These are phyloP conservation scores for Spodoptera picta DNA, from an alignment of 2,888 invertebrate species.

Conservation along the genomic window DNA sequence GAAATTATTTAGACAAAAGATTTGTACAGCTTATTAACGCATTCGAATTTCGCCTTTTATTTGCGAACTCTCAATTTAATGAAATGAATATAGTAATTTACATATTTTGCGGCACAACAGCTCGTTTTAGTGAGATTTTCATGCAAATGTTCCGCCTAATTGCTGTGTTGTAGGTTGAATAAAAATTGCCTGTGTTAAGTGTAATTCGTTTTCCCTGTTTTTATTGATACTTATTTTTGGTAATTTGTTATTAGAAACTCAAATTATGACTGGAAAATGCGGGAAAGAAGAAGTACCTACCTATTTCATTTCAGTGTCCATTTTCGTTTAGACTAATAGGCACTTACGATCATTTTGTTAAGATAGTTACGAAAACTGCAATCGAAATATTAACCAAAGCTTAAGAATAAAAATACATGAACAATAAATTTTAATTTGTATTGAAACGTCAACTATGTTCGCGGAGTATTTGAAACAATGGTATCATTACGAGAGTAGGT, in stretches of 20 bases:
- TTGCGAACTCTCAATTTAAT: constrained; percentile 19
- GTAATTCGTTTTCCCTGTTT: constrained; percentile 29
- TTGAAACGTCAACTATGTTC: constrained; percentile 47
- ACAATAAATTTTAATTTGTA: constrained; percentile 54
- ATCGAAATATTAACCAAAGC: background rate
- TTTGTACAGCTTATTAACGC: constrained; percentile 37
- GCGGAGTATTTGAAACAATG: constrained; percentile 54
- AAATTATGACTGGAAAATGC: too few species aligned
- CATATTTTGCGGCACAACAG: constrained; percentile 41
- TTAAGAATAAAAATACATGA: constrained; percentile 23
- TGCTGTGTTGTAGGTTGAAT: constrained; percentile 50
- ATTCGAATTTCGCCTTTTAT: constrained; percentile 35
- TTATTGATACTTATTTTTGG: constrained; percentile 12
- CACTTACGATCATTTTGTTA: too few species aligned
- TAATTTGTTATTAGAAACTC: constrained; percentile 7
- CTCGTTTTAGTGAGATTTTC: constrained; percentile 46
- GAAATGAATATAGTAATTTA: constrained; percentile 43
- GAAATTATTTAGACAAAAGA: constrained; percentile 38
- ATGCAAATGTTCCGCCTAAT: constrained; percentile 47
- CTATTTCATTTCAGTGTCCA: too few species aligned
- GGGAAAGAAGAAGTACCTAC: too few species aligned
- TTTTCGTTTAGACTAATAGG: too few species aligned
- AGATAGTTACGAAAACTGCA: too few species aligned
- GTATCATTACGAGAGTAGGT: constrained; percentile 65
- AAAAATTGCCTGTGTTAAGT: constrained; percentile 32